phyloP scores from a whole-genome alignment of 1,140 invertebrate species.

The Musca domestica region DNA sequence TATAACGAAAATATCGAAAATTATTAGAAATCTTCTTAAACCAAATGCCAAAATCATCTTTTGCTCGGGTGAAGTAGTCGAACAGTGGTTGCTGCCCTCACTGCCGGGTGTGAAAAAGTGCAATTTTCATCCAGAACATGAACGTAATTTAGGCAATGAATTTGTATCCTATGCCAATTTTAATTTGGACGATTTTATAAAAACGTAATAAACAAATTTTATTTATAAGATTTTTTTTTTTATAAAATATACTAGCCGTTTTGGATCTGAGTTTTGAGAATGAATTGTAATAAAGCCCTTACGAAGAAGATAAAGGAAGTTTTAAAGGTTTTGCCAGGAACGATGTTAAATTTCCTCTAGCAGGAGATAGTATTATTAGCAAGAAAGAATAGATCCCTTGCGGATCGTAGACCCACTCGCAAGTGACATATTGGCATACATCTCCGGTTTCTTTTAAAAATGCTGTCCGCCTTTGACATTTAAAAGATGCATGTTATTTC shows the following conservation, averaged over 20 bases:
- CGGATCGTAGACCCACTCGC: too few relatives aligned
- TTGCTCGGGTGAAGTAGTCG: slow-evolving; percentile 85
- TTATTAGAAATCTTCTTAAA: slow-evolving; percentile 75
- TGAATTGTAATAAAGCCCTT: too few relatives aligned
- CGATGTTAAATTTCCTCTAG: slow-evolving; percentile 7
- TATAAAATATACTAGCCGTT: too few relatives aligned
- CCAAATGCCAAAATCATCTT: slow-evolving; percentile 72
- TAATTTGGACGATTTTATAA: slow-evolving; percentile 60
- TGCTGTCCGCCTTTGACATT: too few relatives aligned
- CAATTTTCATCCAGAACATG: slow-evolving; percentile 76
- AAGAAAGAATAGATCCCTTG: too few relatives aligned
- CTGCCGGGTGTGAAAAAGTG: slow-evolving; percentile 65
- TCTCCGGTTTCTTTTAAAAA: too few relatives aligned
- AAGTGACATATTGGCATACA: too few relatives aligned
- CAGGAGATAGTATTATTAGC: too few relatives aligned
- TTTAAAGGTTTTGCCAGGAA: background rate
- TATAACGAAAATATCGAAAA: slow-evolving; percentile 76
- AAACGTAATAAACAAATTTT: slow-evolving; percentile 13
- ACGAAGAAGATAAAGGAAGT: too few relatives aligned
- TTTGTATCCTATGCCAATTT: slow-evolving; percentile 91
- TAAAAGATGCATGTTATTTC: too few relatives aligned
- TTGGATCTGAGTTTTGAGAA: too few relatives aligned
- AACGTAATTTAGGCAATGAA: slow-evolving; percentile 88
- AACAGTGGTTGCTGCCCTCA: slow-evolving; percentile 64
- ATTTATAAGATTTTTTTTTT: too few relatives aligned